Base-by-base conservation (phyloP, 1,140 invertebrate genomes). In the Achatina immaculata region DNA sequence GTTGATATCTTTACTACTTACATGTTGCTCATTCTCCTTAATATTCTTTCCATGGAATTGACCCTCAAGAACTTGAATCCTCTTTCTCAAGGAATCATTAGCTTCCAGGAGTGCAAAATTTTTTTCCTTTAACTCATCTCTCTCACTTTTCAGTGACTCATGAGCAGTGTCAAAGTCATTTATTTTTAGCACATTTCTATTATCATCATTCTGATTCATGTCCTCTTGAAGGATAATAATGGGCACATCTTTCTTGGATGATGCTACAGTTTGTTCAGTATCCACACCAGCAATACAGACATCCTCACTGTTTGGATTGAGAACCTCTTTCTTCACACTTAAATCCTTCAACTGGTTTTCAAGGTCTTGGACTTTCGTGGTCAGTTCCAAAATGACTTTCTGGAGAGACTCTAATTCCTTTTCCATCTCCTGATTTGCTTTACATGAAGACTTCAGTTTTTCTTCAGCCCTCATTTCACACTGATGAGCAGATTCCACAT, bases 151-250 rank as follows among this genome's bases (percentile, higher is more conserved):
- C 42, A 45, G 42, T n/a, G 16, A 24, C 38, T 71, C 68, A 34
- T 38, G 34, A 34, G 40, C 24, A 42, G 34, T 14, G 11, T 4
- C 16, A 31, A 34, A 11, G 24, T 6, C 31, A 2, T 62, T 62
- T 34, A 24, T 45, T 40, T 40, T 71, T 6, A 71, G 21, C 36
- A 42, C 68, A 24, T 4, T 40, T 45, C 40, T 38, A 42, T n/a
- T 71, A 11, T 71, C 42, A 42, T 71, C 36, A 21, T 19, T 71
- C 9, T 71, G 36, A 71, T n/a, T 71, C 58, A 62, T 62, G 58
- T 11, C 28, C 58, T 62, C 28, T 62, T 28, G 1, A 19, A 6
- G 28, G 0, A 62, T 31, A 28, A 31, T 31, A 28, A 9, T 6
- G 4, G 58, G 58, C 28, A 16, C 16, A 16, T 62, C 58, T 62